Evolutionary conservation across 2,888 invertebrate species (phyloP), one percentile per base, ranked within the genome.

Genomic region (Ametastegia equiseti): DNA sequence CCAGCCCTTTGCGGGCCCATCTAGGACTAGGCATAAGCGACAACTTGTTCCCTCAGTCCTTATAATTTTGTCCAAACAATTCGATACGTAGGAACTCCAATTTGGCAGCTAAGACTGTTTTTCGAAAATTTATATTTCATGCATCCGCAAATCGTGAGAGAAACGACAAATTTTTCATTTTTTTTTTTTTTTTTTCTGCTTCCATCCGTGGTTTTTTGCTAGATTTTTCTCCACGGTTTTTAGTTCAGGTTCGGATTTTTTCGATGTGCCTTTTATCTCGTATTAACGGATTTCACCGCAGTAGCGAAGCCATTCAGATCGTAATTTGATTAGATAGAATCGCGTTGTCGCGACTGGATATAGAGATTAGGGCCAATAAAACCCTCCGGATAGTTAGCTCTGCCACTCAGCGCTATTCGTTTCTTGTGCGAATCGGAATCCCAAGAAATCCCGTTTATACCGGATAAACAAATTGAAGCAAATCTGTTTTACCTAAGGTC

Each of bases 311-410:
- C 77, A 45, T 81, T 81, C 60, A 65, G 42, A 65, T 57, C 39
- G 69, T 81, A 77, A 82, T 82, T 82, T 78, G 77, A 77, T 71
- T 78, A 81, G 67, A 19, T 36, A 77, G 69, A 77, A 81, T 65
- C 81, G 42, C 60, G 47, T 77, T 81, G 81, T 81, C 71, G 15
- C 77, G 69, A 60, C 50, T 69, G 57, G 50, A 45, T 54, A 39
- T 47, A 73, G 69, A 47, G 81, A 82, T 82, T 82, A 82, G 60
- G 81, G 54, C 69, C 82, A 42, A 42, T 81, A 33, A 67, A 67
- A 67, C 39, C 39, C 65, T 1, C n/a, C 65, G n/a, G 63, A 33
- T 63, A 63, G 7, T 15, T 67, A 15, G 11, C 60, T 3, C 30
- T 27, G 13, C 57, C 57, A 57, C 11, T 57, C 27, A 11, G 23